phyloP scores from a whole-genome alignment of 1,140 invertebrate genomes.

The Tetraneura akinire region DNA sequence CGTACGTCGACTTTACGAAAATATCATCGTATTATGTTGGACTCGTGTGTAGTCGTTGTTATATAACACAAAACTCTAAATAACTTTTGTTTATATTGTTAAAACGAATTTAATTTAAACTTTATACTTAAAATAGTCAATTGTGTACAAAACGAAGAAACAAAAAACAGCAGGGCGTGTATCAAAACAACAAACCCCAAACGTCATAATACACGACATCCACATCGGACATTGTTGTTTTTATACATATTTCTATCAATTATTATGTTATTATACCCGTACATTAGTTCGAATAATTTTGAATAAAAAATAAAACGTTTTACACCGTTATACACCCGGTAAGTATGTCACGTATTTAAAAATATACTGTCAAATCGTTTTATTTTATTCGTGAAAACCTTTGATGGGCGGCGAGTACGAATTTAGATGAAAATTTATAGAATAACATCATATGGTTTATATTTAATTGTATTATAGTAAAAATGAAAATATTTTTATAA shows the following conservation, averaged over 20 bases:
- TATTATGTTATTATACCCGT: not conserved
- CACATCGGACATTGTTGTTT: not conserved
- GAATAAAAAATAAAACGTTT: slow-evolving; percentile 4
- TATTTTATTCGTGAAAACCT: no score
- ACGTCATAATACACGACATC: not conserved
- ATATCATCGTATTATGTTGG: no score
- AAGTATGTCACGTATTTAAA: no score
- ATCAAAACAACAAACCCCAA: not conserved
- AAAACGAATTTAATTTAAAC: slow-evolving; percentile 24
- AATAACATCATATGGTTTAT: no score
- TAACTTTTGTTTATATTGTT: slow-evolving; percentile 23
- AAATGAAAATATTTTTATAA: no score
- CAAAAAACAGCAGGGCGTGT: not conserved
- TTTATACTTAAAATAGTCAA: not conserved
- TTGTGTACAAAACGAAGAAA: not conserved
- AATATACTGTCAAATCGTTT: no score
- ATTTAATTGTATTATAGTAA: no score
- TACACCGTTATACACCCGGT: no score
- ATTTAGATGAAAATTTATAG: no score
- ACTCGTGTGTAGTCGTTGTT: no score
- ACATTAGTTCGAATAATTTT: not conserved
- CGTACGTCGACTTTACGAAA: no score
- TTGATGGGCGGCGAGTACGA: no score
- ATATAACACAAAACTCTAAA: not conserved
- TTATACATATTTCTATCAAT: slow-evolving; percentile 1